A percentile compares a stretch with the other conserved stretches of the same genome.
Evolutionary conservation across 1,140 invertebrate species (phyloP).

Genomic region (Drosophila trapezifrons): DNA sequence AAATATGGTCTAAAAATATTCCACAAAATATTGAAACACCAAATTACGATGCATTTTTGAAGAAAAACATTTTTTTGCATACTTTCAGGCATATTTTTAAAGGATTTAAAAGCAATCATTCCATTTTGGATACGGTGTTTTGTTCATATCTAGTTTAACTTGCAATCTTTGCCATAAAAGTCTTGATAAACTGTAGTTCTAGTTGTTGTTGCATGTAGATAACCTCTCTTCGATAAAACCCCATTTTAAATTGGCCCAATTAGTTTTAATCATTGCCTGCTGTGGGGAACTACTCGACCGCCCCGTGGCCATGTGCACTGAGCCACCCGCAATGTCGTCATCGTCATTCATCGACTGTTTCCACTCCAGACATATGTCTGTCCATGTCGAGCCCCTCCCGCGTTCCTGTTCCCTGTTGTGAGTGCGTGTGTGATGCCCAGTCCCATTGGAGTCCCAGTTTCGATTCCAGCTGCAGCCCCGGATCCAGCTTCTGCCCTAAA

Average conservation of each 20-base stretch:
- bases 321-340: slow-evolving; percentile 65
- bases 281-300: slow-evolving; percentile 31
- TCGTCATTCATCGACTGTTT: slow-evolving; percentile 48
- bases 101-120: too few species aligned
- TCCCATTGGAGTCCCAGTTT: slow-evolving; percentile 40
- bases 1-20: background rate
- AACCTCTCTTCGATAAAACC: background rate
- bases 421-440: slow-evolving; percentile 12
- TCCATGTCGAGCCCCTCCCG: slow-evolving; percentile 10
- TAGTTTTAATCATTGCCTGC: slow-evolving; percentile 5
- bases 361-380: slow-evolving; percentile 53
- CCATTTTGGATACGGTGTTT: background rate
- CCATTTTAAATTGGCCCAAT: slow-evolving; percentile 5
- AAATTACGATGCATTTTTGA: background rate
- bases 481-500: slow-evolving; percentile 50
- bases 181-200: background rate
- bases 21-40: background rate
- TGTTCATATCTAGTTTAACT: background rate
- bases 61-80: background rate
- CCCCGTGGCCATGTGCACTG: slow-evolving; percentile 20
- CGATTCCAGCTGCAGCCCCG: slow-evolving; percentile 15
- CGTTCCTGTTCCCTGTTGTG: background rate
- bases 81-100: background rate
- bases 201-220: background rate
- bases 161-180: background rate